Percentiles rank a stretch among this genome's conserved stretches.
Evolutionary conservation across 2,797 vertebrate species (phyloP).

Genomic region (Clarias platycephalus): DNA sequence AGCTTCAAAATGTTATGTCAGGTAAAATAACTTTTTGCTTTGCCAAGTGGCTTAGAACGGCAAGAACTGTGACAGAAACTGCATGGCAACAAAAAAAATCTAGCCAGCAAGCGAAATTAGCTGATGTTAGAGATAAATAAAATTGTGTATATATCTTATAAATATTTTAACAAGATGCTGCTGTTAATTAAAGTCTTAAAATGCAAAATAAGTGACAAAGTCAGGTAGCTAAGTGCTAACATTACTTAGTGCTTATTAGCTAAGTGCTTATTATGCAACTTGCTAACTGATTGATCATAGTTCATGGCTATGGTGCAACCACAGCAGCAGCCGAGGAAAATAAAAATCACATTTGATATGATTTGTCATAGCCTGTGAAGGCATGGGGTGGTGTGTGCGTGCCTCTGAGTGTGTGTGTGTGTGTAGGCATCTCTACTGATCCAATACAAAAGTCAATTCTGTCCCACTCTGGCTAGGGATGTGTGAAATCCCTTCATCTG

Average conservation of each 20-base stretch:
- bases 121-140: not conserved
- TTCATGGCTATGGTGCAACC: not conserved
- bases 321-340: not conserved
- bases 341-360: not conserved
- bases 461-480: not conserved
- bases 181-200: not conserved
- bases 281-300: constrained; percentile 3
- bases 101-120: not conserved
- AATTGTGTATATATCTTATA: not conserved
- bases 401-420: not conserved
- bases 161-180: too few species aligned
- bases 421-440: constrained; percentile 11
- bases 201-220: not conserved
- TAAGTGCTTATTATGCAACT: not conserved
- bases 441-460: constrained; percentile 27
- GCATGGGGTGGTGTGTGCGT: not conserved
- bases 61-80: not conserved
- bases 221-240: not conserved
- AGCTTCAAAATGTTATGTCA: not conserved
- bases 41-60: not conserved
- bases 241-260: not conserved
- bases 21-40: not conserved
- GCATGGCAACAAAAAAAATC: not conserved
- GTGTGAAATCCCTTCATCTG: constrained; percentile 46
- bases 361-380: not conserved